A percentile compares a stretch with the other conserved stretches of the same genome.
Conservation (phyloP, 37 sponge, comb jelly and placozoan species). For the Dysidea cf. avara region DNA sequence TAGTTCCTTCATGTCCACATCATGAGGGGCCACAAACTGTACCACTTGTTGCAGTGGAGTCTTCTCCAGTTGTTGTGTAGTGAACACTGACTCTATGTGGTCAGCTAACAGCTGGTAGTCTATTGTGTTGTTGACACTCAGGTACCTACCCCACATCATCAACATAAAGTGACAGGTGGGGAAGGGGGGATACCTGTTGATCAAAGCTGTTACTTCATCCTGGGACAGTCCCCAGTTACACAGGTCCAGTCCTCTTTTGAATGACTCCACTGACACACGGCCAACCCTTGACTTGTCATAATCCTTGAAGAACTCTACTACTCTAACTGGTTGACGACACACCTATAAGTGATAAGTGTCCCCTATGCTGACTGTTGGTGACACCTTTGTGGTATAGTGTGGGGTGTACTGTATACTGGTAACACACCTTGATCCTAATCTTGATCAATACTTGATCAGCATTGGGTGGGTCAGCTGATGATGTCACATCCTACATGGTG, state of each 20-base stretch:
- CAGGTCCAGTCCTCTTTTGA: conserved; percentile 85
- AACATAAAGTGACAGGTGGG: not conserved
- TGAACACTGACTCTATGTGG: conserved; percentile 85
- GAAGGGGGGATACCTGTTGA: conserved; percentile 37
- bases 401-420: not conserved
- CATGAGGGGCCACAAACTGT: conserved; percentile 31
- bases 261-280: conserved; percentile 56
- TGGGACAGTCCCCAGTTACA: conserved; percentile 69
- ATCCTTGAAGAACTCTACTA: conserved; percentile 86
- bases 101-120: conserved; percentile 79
- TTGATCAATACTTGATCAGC: conserved; percentile 53
- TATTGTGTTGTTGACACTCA: conserved; percentile 8
- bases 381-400: conserved; percentile 5
- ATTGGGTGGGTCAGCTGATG: conserved; percentile 5
- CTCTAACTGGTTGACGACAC: conserved; percentile 59
- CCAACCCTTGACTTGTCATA: conserved; percentile 83
- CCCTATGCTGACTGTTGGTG: not conserved
- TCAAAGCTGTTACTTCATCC: conserved; percentile 58
- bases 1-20: conserved; percentile 23
- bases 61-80: conserved; percentile 77
- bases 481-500: too few relatives aligned
- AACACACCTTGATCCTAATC: conserved; percentile 52
- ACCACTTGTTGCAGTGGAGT: conserved; percentile 51
- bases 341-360: too few relatives aligned
- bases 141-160: not conserved